phyloP scores from a whole-genome alignment of 2,888 invertebrate species.

The Pardosa pseudoannulata region DNA sequence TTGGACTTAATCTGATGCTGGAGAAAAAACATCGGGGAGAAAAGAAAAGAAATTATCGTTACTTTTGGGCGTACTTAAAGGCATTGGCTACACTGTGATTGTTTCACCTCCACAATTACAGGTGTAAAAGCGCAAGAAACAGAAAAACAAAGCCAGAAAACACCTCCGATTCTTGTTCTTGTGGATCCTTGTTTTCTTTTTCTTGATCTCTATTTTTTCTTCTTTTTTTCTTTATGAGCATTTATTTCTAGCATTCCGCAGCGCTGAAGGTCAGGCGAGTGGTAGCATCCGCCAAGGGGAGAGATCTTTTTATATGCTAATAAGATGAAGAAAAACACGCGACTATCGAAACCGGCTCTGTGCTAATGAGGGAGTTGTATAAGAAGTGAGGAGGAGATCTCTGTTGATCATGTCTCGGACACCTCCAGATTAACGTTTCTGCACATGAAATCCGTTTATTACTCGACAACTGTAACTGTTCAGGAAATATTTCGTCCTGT shows the following conservation, averaged over 20 bases:
- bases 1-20: neutral
- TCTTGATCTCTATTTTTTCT: slow-evolving; percentile 10
- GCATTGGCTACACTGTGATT: slow-evolving; percentile 41
- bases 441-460: too few relatives aligned
- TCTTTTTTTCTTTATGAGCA: slow-evolving; percentile 19
- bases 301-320: slow-evolving; percentile 63
- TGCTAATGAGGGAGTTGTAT: slow-evolving; percentile 28
- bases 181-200: slow-evolving; percentile 19
- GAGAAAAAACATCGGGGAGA: neutral
- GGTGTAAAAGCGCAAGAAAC: slow-evolving; percentile 57
- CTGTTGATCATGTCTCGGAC: slow-evolving; percentile 14
- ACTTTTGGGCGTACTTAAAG: slow-evolving; percentile 38
- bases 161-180: slow-evolving; percentile 50
- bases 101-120: slow-evolving; percentile 50
- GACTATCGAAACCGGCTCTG: slow-evolving; percentile 17
- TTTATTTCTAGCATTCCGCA: slow-evolving; percentile 18
- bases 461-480: too few relatives aligned
- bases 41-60: slow-evolving; percentile 8
- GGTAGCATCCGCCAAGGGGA: slow-evolving; percentile 21
- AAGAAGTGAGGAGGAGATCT: slow-evolving; percentile 7
- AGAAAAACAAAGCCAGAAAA: slow-evolving; percentile 38
- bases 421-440: too few relatives aligned
- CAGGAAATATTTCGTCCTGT: too few relatives aligned
- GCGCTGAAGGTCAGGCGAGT: slow-evolving; percentile 50
- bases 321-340: slow-evolving; percentile 27